Evolutionary conservation across 2,113 vertebrate genomes (phyloP).

Genomic region (Antechinus stuartii): DNA sequence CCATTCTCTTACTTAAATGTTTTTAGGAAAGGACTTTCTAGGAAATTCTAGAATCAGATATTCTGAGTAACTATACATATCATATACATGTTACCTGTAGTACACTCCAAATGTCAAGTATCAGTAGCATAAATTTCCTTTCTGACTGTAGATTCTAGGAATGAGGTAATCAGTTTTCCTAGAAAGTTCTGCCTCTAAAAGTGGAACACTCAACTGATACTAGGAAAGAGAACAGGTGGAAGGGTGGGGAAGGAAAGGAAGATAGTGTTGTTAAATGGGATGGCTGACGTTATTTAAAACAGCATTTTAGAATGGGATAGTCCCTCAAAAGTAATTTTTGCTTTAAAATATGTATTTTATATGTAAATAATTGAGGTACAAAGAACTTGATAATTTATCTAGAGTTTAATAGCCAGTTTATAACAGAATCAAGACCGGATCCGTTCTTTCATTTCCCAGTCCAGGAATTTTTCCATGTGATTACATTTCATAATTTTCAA

Average conservation of each 20-base stretch:
- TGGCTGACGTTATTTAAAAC: background rate
- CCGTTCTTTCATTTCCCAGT: background rate
- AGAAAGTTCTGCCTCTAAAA: background rate
- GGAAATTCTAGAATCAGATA: constrained; percentile 48
- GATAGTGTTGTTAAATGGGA: background rate
- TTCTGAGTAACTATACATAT: background rate
- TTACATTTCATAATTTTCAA: background rate
- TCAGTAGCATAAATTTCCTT: background rate
- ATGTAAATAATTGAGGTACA: background rate
- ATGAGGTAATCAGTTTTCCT: background rate
- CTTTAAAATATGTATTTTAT: background rate
- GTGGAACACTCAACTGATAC: background rate
- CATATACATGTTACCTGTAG: background rate
- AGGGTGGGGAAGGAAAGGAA: background rate
- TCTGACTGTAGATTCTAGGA: constrained; percentile 32
- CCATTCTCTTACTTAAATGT: background rate
- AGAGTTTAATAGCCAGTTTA: background rate
- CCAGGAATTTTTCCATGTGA: background rate
- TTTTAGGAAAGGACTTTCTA: constrained; percentile 41
- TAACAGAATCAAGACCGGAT: background rate
- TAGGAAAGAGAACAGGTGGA: constrained; percentile 2
- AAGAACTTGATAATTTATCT: background rate
- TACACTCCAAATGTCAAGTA: background rate
- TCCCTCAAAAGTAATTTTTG: background rate
- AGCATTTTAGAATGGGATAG: background rate